phyloP scores from a whole-genome alignment of 1,140 invertebrate genomes.

The Adelges cooleyi region DNA sequence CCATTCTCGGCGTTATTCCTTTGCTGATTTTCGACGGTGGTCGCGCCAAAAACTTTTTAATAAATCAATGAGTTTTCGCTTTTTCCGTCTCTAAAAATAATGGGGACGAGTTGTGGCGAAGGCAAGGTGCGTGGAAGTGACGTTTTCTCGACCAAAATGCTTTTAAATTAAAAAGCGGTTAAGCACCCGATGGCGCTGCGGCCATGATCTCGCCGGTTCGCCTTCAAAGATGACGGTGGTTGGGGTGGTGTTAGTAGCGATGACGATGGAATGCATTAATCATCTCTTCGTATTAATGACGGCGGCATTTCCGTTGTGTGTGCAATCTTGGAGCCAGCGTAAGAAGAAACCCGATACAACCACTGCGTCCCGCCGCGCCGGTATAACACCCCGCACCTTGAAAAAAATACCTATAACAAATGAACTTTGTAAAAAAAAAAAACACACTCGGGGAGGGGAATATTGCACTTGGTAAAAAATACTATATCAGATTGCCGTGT shows the following conservation, averaged over 20 bases:
- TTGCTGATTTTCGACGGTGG: background rate
- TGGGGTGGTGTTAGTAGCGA: background rate
- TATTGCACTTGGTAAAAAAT: too few relatives aligned
- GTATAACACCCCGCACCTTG: too few relatives aligned
- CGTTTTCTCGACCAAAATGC: background rate
- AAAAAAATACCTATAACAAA: too few relatives aligned
- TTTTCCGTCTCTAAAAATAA: background rate
- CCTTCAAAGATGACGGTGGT: too few relatives aligned
- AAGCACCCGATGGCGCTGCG: background rate
- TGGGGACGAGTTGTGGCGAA: too few relatives aligned
- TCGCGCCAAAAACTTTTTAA: background rate
- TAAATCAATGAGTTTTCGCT: background rate
- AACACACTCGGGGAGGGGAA: too few relatives aligned
- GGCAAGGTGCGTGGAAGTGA: background rate
- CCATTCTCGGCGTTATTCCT: too few relatives aligned
- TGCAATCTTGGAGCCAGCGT: background rate
- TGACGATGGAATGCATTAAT: background rate
- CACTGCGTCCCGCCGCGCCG: too few relatives aligned
- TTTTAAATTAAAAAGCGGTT: constrained; percentile 5
- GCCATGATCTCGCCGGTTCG: background rate
- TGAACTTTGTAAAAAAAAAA: too few relatives aligned
- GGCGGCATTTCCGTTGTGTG: background rate
- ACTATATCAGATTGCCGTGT: too few relatives aligned
- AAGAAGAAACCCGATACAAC: background rate
- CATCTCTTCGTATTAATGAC: constrained; percentile 2